Conservation (phyloP, 2,888 invertebrate species). For the Coelogynopora nodosa region DNA sequence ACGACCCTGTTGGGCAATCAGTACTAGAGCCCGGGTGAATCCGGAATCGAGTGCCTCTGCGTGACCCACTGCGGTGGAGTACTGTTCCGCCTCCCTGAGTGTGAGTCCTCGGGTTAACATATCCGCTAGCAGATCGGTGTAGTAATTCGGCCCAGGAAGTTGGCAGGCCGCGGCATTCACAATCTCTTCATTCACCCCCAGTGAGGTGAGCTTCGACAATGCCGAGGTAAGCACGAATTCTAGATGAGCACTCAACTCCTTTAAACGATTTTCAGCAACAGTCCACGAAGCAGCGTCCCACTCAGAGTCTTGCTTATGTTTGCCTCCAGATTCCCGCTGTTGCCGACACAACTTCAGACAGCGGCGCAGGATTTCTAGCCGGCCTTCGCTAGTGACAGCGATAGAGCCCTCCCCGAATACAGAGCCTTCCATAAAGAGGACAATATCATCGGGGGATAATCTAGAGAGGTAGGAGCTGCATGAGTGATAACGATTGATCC, state of each 20-base stretch:
- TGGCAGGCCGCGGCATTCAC: neutral
- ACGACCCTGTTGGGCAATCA: neutral
- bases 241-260: neutral
- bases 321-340: neutral
- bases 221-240: neutral
- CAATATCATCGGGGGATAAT: neutral
- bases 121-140: neutral
- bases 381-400: neutral
- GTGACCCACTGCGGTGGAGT: neutral
- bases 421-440: neutral
- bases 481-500: neutral
- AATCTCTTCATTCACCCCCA: neutral
- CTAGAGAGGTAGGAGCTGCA: neutral
- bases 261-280: neutral
- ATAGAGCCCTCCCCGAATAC: neutral
- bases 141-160: neutral
- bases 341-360: constrained; percentile 10
- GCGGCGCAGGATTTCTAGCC: neutral
- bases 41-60: neutral
- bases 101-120: neutral
- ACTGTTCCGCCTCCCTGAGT: neutral
- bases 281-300: neutral
- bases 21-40: neutral
- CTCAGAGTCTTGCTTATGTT: neutral
- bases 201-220: neutral